A percentile compares a stretch with the other conserved stretches of the same genome.
Evolutionary conservation across 1,140 invertebrate species (phyloP).

Genomic region (Mamestra configurata): DNA sequence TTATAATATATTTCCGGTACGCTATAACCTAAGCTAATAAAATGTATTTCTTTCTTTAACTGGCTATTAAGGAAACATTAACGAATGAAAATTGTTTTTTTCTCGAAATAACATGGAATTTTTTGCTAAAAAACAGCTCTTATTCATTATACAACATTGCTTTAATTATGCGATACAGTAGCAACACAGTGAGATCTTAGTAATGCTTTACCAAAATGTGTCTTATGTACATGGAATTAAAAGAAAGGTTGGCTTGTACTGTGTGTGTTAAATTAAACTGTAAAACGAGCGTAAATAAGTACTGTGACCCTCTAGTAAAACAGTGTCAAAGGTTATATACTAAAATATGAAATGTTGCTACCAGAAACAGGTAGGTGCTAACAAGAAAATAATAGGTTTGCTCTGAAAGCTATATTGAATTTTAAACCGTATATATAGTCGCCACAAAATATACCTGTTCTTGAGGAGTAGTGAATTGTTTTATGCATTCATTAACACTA

Average conservation of each 20-base stretch:
- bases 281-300: background rate
- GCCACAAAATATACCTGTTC: too few species aligned
- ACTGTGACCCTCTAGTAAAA: background rate
- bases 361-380: too few species aligned
- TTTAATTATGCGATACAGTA: background rate
- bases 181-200: background rate
- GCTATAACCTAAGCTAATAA: background rate
- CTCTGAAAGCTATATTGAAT: too few species aligned
- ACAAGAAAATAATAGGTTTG: too few species aligned
- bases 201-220: background rate
- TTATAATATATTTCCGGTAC: too few species aligned
- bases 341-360: too few species aligned
- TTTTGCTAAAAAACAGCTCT: background rate
- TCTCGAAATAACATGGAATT: background rate
- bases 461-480: too few species aligned
- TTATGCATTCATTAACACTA: too few species aligned
- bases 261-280: background rate
- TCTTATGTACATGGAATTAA: background rate
- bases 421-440: too few species aligned
- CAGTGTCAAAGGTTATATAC: background rate
- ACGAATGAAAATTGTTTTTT: background rate
- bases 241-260: background rate
- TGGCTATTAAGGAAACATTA: background rate
- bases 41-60: background rate
- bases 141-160: background rate